Conservation (phyloP, 2,113 vertebrate species). For the Trogon melanurus region DNA sequence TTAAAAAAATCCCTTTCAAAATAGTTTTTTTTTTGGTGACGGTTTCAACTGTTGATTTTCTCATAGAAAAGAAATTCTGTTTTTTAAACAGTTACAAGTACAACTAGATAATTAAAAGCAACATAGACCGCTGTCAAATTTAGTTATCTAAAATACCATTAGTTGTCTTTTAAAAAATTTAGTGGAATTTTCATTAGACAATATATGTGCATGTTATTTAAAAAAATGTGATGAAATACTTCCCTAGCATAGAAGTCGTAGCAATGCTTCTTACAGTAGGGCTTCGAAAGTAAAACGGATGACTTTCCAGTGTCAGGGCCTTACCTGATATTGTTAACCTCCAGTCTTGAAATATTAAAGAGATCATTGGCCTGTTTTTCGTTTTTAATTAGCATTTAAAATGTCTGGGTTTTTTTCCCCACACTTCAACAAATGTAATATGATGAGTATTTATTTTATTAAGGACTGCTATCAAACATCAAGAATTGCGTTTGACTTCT, state of each 20-base stretch:
- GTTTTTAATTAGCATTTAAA: neutral
- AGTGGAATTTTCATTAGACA: neutral
- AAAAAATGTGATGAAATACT: neutral
- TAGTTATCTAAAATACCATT: neutral
- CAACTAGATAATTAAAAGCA: neutral
- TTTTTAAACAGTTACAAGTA: neutral
- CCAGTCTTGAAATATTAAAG: neutral
- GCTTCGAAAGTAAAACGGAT: neutral
- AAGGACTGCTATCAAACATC: rapidly evolving
- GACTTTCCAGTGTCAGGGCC: neutral
- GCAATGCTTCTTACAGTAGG: neutral
- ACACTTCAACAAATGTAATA: neutral
- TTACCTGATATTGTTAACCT: neutral
- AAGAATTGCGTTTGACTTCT: neutral
- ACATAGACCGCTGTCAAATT: neutral
- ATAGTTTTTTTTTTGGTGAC: neutral
- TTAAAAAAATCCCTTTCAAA: neutral
- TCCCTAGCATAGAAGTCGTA: neutral
- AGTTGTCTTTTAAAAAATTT: neutral
- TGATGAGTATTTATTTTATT: neutral
- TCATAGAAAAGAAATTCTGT: neutral
- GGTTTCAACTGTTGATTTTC: neutral
- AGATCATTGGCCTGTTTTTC: neutral
- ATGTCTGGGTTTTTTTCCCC: rapidly evolving
- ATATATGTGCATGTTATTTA: neutral